These are phyloP conservation scores for Philaethria dido DNA, from an alignment of 2,888 invertebrate species.

Conservation along the genomic window DNA sequence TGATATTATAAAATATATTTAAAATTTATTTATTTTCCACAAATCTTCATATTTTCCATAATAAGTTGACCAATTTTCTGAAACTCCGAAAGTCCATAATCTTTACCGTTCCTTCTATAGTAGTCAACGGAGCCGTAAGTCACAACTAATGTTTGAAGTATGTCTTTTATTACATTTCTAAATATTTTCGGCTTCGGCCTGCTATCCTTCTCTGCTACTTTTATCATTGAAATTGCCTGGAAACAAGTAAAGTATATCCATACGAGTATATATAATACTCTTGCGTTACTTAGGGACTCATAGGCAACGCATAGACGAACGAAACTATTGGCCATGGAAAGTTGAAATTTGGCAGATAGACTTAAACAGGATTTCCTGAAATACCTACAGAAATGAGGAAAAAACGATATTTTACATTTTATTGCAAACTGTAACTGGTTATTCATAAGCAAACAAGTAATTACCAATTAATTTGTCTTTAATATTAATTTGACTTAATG, in stretches of 20 bases:
- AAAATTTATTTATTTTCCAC: slow-evolving; percentile 49
- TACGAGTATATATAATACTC: too few species aligned
- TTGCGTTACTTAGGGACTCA: too few species aligned
- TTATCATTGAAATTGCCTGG: slow-evolving; percentile 54
- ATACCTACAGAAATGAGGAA: too few species aligned
- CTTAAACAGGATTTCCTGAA: too few species aligned
- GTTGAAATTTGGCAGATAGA: too few species aligned
- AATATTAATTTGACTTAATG: too few species aligned
- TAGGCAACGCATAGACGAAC: too few species aligned
- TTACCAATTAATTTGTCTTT: too few species aligned
- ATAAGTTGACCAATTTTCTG: slow-evolving; percentile 53
- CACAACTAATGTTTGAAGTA: slow-evolving; percentile 56
- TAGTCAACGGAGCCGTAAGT: slow-evolving; percentile 56
- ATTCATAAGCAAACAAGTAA: too few species aligned
- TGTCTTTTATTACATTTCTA: slow-evolving; percentile 47
- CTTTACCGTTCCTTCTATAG: slow-evolving; percentile 47
- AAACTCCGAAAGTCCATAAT: slow-evolving; percentile 54
- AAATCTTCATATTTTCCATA: slow-evolving; percentile 55
- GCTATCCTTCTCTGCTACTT: slow-evolving; percentile 50
- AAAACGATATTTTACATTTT: too few species aligned
- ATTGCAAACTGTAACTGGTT: too few species aligned
- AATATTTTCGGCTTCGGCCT: slow-evolving; percentile 52
- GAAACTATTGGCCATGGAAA: too few species aligned
- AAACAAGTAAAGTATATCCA: neutral
- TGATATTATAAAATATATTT: neutral